phyloP scores from a whole-genome alignment of 2,113 vertebrate species.

The Colius striatus region DNA sequence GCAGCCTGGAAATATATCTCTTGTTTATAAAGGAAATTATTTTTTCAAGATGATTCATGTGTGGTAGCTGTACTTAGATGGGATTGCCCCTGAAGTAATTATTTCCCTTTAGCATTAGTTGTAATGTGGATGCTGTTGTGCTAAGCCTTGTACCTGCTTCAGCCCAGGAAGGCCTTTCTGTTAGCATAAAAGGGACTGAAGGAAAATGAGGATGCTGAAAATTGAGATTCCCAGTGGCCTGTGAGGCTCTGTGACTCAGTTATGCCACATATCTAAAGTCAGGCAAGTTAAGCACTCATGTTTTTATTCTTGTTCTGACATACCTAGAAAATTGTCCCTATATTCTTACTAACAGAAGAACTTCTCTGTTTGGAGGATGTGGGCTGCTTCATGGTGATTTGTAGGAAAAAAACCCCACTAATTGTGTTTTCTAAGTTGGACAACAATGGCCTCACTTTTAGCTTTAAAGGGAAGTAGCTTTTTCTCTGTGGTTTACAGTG shows the following conservation, averaged over 20 bases:
- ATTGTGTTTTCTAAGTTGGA: background rate
- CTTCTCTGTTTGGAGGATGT: background rate
- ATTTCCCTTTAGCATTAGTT: background rate
- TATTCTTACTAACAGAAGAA: background rate
- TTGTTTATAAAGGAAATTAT: background rate
- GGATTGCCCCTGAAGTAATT: no score
- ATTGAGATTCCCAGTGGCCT: background rate
- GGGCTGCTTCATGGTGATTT: background rate
- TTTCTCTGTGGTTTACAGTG: background rate
- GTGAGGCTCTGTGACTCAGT: background rate
- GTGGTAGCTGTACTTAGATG: background rate
- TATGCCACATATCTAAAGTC: background rate
- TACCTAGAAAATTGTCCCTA: background rate
- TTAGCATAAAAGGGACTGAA: background rate
- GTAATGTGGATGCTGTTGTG: rapidly evolving
- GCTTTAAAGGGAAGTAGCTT: background rate
- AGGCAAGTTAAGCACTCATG: background rate
- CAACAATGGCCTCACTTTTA: background rate
- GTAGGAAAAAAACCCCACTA: background rate
- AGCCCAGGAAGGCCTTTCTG: background rate
- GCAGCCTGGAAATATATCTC: background rate
- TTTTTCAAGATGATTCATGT: background rate
- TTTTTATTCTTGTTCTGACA: background rate
- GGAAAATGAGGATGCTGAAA: background rate
- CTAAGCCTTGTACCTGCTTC: background rate